Conservation (phyloP, 2,113 vertebrate species). For the Festucalex cinctus region DNA sequence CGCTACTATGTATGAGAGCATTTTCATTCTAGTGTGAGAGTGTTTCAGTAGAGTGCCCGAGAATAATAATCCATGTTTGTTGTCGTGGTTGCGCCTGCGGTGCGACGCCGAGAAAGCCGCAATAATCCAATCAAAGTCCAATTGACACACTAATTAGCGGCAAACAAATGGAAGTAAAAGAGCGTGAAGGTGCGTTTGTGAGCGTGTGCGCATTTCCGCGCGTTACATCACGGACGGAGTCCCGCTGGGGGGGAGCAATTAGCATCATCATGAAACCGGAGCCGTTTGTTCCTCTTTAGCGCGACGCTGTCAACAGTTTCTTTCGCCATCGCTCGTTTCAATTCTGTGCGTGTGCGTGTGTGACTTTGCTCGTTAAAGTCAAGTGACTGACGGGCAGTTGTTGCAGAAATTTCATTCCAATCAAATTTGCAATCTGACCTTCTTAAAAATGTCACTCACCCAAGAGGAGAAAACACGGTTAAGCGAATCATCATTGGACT, state of each 20-base stretch:
- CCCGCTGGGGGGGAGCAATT: slow-evolving; percentile 46
- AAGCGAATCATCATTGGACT: no score
- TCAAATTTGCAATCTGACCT: background rate
- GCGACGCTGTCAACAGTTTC: slow-evolving; percentile 27
- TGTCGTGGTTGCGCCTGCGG: no score
- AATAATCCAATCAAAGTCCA: slow-evolving; percentile 38
- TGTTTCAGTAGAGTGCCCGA: no score
- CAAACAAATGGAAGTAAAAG: slow-evolving; percentile 23
- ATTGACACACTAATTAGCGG: slow-evolving; percentile 13
- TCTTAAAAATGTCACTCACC: background rate
- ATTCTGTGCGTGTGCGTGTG: slow-evolving; percentile 14
- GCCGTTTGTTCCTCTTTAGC: slow-evolving; percentile 42
- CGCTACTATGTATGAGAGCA: no score
- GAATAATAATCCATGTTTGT: no score
- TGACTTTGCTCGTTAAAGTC: slow-evolving; percentile 10
- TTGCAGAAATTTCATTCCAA: background rate
- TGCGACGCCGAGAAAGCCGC: slow-evolving; percentile 16
- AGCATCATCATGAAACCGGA: slow-evolving; percentile 62
- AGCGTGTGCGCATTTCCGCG: slow-evolving; percentile 46
- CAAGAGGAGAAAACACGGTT: no score
- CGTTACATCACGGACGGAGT: slow-evolving; percentile 51
- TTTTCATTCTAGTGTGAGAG: no score
- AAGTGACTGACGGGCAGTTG: background rate
- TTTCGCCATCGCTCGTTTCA: background rate
- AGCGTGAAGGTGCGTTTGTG: slow-evolving; percentile 30